These are phyloP conservation scores for Falcaria lacertinaria DNA, from an alignment of 2,888 invertebrate species.

Conservation along the genomic window DNA sequence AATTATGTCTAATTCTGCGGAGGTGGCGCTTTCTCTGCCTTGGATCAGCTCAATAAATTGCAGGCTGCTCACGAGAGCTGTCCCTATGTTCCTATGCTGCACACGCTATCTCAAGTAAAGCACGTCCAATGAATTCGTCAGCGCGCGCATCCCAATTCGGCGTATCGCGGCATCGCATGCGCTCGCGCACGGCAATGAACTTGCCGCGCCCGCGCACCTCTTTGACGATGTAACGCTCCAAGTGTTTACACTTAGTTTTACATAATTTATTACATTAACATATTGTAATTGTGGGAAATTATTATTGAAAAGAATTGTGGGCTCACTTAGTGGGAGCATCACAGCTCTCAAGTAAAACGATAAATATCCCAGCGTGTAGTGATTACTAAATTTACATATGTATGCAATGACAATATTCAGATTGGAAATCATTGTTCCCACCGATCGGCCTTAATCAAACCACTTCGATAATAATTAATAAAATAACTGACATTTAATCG, in stretches of 20 bases:
- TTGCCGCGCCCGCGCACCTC: conserved; percentile 31
- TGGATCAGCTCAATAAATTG: no score
- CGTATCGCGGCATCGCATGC: conserved; percentile 49
- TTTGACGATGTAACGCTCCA: conserved; percentile 22
- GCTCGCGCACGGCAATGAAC: conserved; percentile 54
- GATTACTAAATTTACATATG: no score
- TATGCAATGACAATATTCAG: no score
- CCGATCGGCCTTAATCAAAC: no score
- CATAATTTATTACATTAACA: neutral
- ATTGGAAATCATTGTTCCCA: no score
- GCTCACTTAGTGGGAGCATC: no score
- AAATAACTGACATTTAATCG: neutral
- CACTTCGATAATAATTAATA: neutral
- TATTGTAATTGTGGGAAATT: neutral
- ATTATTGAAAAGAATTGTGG: no score
- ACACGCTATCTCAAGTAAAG: neutral
- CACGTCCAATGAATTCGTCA: conserved; percentile 27
- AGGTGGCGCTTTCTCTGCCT: no score
- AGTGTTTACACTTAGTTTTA: conserved; percentile 11
- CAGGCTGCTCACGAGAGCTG: no score
- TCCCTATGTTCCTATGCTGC: neutral
- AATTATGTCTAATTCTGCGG: no score
- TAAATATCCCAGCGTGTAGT: no score
- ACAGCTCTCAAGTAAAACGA: no score
- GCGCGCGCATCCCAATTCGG: conserved; percentile 39